Base-by-base conservation (phyloP, 2,888 invertebrate species). In the Petrolisthes manimaculis region DNA sequence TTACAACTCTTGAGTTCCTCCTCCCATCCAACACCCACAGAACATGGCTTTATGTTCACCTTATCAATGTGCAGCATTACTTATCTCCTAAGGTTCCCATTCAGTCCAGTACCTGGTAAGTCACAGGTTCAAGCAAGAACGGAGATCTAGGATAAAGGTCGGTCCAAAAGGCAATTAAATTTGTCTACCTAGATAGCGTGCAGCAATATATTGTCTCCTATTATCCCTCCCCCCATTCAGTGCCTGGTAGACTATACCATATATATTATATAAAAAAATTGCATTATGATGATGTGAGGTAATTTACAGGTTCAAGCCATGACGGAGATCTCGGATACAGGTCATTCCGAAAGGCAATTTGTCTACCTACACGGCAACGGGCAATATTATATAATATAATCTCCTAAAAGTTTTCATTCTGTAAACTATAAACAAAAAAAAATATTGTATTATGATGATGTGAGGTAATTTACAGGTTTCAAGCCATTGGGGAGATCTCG, bases 251-350 rank as follows among this genome's bases (percentile, higher is more conserved):
- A 37, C 12, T 67, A 6, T 37, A 37, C 37, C 37, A 2, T 37
- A 37, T 37, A 37, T 37, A 37, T 37, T 37, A 37, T 37, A 69
- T 69, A 21, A 71, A 21, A n/a, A 18, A 24, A 78, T 4, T 53
- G 56, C 67, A 81, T 21, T 67, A 81, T 67, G 81, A 81, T 67
- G 24, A 81, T 81, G 53, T 53, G 81, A 81, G 56, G 83, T 75
- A 37, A 55, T 24, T 75, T 71, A 83, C 55, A 83, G 55, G n/a
- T 6, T 21, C 37, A 83, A 75, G 83, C 56, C 14, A 56, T 75
- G 24, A 75, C 24, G 37, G 75, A 67, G 74, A 75, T 83, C 56
- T 71, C 12, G 54, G 61, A 56, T 54, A 69, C 56, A 80, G 80
- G 80, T 81, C 55, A 67, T 74, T 81, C 79, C 37, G 18, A 54